Base-by-base conservation (phyloP, 1,140 invertebrate species). In the Lutraria rhynchaena region DNA sequence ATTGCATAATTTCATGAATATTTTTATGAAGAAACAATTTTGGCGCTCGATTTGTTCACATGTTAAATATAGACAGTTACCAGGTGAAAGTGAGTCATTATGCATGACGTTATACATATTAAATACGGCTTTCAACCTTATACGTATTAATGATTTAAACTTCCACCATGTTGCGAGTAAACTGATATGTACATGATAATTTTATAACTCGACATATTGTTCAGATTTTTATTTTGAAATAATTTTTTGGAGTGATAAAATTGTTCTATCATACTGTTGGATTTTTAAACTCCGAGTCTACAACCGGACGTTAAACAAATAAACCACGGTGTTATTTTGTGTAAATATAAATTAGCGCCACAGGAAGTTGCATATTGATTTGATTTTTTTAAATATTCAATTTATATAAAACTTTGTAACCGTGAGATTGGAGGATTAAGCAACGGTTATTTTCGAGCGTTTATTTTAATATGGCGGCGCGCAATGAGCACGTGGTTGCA, bases 31-130 rank as follows among this genome's bases (percentile, higher is more conserved):
- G 15, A 41, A 41, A 41, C 15, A 41, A 41, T 27, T 27, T 57
- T 57, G 22, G 61, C 41, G 41, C 44, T 41, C 31, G 17, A 49
- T 67, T 51, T 51, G 24, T 15, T 2, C 63, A 37, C 27, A n/a
- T 44, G 63, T 63, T 75, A 75, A 61, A 75, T 75, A 63, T 75
- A 75, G 73, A 35, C 19, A 44, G 73, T 75, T 11, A 46, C 73
- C 73, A 75, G 61, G 73, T 60, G 73, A 63, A 63, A 75, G 27
- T 75, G 73, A 75, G 53, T 75, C 73, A 75, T 53, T 33, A 61
- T 29, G 15, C n/a, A 61, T 75, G 73, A 75, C 55, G 46, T 33
- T 22, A 49, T 41, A 41, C 37, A 41, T 41, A 41, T 41, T 41
- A 7, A 41, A 41, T 41, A 41, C 37, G 5, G 5, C 37, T 41